phyloP scores from a whole-genome alignment of 2,113 vertebrate genomes.

The Penelope pileata region DNA sequence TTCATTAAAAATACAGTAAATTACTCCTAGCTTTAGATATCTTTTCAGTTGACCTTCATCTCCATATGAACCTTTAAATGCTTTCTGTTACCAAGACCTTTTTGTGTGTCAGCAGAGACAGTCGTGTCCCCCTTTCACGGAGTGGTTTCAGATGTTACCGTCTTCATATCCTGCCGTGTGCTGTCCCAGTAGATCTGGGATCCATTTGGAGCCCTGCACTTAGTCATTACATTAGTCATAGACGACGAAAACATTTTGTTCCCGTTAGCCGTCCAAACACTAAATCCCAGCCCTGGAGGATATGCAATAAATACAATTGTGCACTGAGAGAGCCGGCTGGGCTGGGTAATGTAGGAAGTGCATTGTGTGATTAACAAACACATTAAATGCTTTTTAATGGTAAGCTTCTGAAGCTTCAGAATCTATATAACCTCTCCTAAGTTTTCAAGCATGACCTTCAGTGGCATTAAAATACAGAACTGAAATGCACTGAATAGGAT shows the following conservation, averaged over 20 bases:
- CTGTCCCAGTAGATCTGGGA: conserved; percentile 19
- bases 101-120: background rate
- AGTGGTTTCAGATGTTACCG: background rate
- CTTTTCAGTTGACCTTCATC: background rate
- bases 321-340: background rate
- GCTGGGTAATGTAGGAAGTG: conserved; percentile 40
- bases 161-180: background rate
- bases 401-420: background rate
- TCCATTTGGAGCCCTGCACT: conserved; percentile 55
- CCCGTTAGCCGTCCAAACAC: conserved; percentile 55
- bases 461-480: background rate
- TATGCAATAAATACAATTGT: conserved; percentile 30
- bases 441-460: background rate
- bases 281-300: conserved; percentile 47
- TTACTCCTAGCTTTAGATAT: background rate
- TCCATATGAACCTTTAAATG: background rate
- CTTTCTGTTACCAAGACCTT: background rate
- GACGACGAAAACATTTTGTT: conserved; percentile 69
- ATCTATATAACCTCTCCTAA: background rate
- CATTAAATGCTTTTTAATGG: background rate
- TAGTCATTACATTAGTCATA: conserved; percentile 44
- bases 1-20: background rate
- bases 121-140: background rate
- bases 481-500: background rate
- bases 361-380: background rate